Conservation (phyloP, 2,797 vertebrate species). For the Cynodonichthys magdalenae region DNA sequence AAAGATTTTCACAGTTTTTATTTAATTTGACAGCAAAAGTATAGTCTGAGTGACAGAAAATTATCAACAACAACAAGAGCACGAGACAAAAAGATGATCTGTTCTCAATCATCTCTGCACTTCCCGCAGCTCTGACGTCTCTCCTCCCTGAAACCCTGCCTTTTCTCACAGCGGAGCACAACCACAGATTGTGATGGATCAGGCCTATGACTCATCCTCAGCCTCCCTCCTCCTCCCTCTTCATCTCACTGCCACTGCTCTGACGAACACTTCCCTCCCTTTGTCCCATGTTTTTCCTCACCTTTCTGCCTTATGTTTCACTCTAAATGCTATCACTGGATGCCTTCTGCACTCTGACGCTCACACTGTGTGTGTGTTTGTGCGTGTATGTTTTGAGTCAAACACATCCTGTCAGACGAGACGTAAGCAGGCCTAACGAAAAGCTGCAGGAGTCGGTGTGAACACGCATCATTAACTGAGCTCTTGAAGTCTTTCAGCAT, state of each 20-base stretch:
- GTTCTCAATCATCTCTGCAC: constrained; percentile 9
- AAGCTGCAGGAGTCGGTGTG: constrained; percentile 31
- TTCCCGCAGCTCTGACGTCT: constrained; percentile 32
- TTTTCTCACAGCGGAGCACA: constrained; percentile 31
- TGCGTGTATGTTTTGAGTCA: background rate
- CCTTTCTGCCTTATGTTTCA: constrained; percentile 16
- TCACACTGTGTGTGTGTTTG: constrained; percentile 33
- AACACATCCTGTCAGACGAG: constrained; percentile 31
- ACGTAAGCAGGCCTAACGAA: constrained; percentile 41
- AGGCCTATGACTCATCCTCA: constrained; percentile 77
- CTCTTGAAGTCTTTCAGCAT: constrained; percentile 11
- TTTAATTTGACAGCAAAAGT: background rate
- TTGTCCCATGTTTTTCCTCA: constrained; percentile 13
- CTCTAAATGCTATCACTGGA: constrained; percentile 27
- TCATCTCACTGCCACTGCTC: constrained; percentile 26
- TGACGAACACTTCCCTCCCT: constrained; percentile 42
- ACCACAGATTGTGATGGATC: constrained; percentile 67
- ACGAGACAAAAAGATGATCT: constrained; percentile 30
- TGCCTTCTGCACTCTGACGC: constrained; percentile 47
- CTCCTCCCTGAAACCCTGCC: constrained; percentile 3
- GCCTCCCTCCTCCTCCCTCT: constrained; percentile 38
- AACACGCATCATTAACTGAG: constrained; percentile 27
- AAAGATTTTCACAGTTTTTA: background rate
- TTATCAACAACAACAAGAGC: background rate
- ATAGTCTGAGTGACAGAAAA: background rate